Evolutionary conservation across 2,113 vertebrate species (phyloP), one percentile per base, ranked within the genome.

Genomic region (Hiodon tergisus): DNA sequence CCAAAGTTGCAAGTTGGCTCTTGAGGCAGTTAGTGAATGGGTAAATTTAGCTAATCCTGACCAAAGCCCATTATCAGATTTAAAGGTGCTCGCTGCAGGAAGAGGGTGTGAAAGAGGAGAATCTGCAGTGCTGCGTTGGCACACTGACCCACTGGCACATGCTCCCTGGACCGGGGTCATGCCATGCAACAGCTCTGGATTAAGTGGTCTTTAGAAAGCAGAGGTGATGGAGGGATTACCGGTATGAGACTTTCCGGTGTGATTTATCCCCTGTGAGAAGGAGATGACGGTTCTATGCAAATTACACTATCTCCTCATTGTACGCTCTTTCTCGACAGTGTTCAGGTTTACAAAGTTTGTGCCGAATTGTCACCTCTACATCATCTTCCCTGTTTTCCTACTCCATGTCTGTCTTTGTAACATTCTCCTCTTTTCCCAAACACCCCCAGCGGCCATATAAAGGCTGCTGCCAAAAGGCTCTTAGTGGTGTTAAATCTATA

Each of bases 151-250:
- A 75, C 61, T 68, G 69, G 67, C 46, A 17, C 51, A 4, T 10
- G 14, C 2, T 7, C 10, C 6, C 3, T 61, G 73, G 61, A 55
- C 60, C 67, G 73, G 71, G 72, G 65, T 74, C 57, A 59, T 61
- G 79, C 75, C 67, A 79, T 76, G 80, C 81, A 77, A 79, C 68
- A 72, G 69, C 51, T 72, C 76, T 46, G 72, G 76, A 73, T 83
- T 81, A 80, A 31, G 72, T 51, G 47, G 58, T 62, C 69, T 79
- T 79, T 69, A 51, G 69, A 51, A 84, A 79, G 76, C 46, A 6
- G 58, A 50, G 63, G 76, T 78, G 70, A 73, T 62, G 69, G 59
- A 81, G 62, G 78, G 83, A 84, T 82, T 82, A 84, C 54, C 6
- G 14, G 31, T 16, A 47, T 46, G 17, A 71, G 51, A 31, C 31